Percentiles rank a stretch among this genome's conserved stretches.
These are phyloP conservation scores for Columba livia DNA, from an alignment of 2,113 vertebrate species.

Conservation along the genomic window DNA sequence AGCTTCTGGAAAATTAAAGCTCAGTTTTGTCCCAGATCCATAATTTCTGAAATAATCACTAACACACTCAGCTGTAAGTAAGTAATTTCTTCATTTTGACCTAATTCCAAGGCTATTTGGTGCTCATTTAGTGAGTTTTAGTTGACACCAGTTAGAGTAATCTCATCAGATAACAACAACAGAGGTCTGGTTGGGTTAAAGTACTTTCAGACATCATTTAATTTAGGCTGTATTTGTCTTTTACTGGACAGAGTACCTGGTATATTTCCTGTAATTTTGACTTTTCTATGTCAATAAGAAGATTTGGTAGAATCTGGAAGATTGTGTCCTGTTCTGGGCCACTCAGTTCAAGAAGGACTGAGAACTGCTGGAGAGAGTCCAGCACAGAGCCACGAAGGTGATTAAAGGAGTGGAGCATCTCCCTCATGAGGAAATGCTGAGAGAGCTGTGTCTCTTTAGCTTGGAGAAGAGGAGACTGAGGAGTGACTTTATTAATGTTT, in stretches of 20 bases:
- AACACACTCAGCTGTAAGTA: neutral
- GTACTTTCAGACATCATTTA: neutral
- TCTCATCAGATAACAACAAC: neutral
- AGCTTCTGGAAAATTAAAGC: neutral
- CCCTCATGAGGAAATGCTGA: too few relatives aligned
- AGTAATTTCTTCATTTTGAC: neutral
- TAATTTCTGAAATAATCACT: neutral
- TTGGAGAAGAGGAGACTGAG: too few relatives aligned
- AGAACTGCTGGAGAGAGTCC: too few relatives aligned
- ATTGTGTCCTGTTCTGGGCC: too few relatives aligned
- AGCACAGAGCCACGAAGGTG: too few relatives aligned
- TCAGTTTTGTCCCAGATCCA: neutral
- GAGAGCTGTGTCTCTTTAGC: too few relatives aligned
- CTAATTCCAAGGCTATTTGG: neutral
- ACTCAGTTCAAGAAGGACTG: too few relatives aligned
- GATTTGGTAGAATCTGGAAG: neutral
- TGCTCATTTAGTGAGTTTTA: neutral
- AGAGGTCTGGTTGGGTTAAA: neutral
- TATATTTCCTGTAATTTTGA: neutral
- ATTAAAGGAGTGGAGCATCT: too few relatives aligned
- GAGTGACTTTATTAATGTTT: too few relatives aligned
- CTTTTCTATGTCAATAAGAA: neutral
- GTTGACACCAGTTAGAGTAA: neutral
- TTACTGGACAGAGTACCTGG: neutral
- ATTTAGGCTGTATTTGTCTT: neutral